Conservation (phyloP, 2,113 vertebrate species). For the Lamprologus ornatipinnis region DNA sequence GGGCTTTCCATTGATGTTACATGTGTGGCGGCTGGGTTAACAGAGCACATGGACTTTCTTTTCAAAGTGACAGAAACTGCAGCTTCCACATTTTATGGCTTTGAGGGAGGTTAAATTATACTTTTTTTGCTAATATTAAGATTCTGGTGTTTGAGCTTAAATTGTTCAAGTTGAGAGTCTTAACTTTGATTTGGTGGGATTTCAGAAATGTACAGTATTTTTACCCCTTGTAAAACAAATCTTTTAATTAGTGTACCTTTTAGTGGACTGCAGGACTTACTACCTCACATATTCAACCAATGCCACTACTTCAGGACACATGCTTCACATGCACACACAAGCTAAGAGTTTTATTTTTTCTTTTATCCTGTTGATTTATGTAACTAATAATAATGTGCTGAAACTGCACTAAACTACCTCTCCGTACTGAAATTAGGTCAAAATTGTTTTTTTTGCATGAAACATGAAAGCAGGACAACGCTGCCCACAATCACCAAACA, state of each 20-base stretch:
- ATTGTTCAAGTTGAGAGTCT: neutral
- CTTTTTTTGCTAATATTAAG: neutral
- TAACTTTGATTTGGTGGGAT: neutral
- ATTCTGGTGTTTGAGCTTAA: neutral
- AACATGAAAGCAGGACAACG: neutral
- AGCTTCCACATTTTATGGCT: neutral
- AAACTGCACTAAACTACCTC: neutral
- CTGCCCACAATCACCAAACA: neutral
- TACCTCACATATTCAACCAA: neutral
- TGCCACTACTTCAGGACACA: neutral
- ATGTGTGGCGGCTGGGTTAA: neutral
- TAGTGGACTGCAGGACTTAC: neutral
- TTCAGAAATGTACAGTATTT: neutral
- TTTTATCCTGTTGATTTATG: neutral
- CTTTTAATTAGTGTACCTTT: neutral
- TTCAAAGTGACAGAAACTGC: neutral
- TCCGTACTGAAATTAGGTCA: accelerated
- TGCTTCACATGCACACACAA: neutral
- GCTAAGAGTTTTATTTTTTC: neutral
- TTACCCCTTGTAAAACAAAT: neutral
- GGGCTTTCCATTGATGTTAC: neutral
- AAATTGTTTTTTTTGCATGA: neutral
- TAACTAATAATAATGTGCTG: neutral
- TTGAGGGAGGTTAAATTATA: neutral
- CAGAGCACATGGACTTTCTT: neutral